Evolutionary conservation across 2,888 invertebrate genomes (phyloP), one percentile per base, ranked within the genome.

Genomic region (Notocelia uddmanniana): DNA sequence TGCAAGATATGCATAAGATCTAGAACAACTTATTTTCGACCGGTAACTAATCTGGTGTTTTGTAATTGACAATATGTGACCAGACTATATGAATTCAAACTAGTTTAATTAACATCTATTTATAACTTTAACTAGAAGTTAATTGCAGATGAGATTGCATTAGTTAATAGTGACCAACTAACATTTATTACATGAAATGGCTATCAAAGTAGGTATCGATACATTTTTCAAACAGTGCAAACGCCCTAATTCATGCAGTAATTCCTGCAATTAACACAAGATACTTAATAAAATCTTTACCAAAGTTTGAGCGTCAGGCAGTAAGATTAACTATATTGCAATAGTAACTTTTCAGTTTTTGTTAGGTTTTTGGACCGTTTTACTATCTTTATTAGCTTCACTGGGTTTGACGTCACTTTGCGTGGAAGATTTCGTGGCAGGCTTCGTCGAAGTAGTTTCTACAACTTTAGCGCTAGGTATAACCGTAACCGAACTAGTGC

Each of bases 341-440:
- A 52, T 45, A n/a, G n/a, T 13, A 15, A 18, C 18, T 37, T 10
- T 37, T 23, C 19, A 62, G 31, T 62, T 52, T 26, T 37, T 58
- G 64, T 67, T 73, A 60, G 66, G 58, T 34, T 21, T 69, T 70
- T 57, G 62, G 72, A 75, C 55, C 73, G n/a, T n/a, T 77, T 83
- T 83, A 63, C 45, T 75, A 64, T 77, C 78, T 69, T 82, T 84
- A 73, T 77, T 79, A 62, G 75, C 58, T 72, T 82, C 82, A 64
- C 74, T 81, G 64, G 79, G 75, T 77, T 83, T 85, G 26, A 78
- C 74, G 48, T 78, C 77, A 68, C 37, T 75, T 76, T 80, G 71
- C 48, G 50, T 74, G 9, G 54, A 48, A 64, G 67, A 19, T 70
- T 69, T 75, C 18, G 59, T 15, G 2, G 48, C 31, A 23, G 69